Conservation (phyloP, 2,797 vertebrate genomes). For the Adrianichthys oophorus region DNA sequence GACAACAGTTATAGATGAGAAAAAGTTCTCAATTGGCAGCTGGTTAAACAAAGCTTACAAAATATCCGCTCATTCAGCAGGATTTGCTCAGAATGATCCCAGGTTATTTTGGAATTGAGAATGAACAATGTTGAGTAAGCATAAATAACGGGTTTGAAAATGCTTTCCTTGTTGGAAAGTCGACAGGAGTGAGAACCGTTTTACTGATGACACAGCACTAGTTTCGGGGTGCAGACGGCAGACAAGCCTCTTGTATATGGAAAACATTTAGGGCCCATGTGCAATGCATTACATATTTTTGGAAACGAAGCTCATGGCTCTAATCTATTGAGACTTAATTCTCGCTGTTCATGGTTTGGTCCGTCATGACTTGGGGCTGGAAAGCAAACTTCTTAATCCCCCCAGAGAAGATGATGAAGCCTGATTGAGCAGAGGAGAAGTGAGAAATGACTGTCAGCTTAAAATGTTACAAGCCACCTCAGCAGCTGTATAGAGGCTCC, state of each 20-base stretch:
- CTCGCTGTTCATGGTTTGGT: constrained; percentile 62
- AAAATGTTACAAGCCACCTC: constrained; percentile 5
- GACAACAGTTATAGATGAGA: too few relatives aligned
- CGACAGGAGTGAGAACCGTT: constrained; percentile 45
- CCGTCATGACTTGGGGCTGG: constrained; percentile 52
- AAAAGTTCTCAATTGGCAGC: constrained; percentile 32
- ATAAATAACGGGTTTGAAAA: constrained; percentile 46
- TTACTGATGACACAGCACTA: constrained; percentile 66
- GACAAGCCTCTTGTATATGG: constrained; percentile 75
- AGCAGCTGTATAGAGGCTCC: constrained; percentile 11
- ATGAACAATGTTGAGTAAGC: constrained; percentile 29
- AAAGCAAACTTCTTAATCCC: constrained; percentile 34
- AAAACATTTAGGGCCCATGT: constrained; percentile 71
- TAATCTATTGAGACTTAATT: constrained; percentile 72
- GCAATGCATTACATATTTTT: constrained; percentile 74
- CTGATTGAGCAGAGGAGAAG: constrained; percentile 9
- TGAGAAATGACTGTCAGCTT: neutral
- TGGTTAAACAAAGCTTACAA: constrained; percentile 28
- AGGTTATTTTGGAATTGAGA: constrained; percentile 18
- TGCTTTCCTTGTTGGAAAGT: constrained; percentile 32
- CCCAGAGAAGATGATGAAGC: constrained; percentile 29
- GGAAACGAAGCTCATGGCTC: constrained; percentile 64
- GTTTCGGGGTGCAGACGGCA: constrained; percentile 54
- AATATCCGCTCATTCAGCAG: constrained; percentile 26
- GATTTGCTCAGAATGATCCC: constrained; percentile 15